A percentile compares a stretch with the other conserved stretches of the same genome.
These are phyloP conservation scores for Ariopsis seemanni DNA, from an alignment of 2,113 vertebrate species.

Conservation along the genomic window DNA sequence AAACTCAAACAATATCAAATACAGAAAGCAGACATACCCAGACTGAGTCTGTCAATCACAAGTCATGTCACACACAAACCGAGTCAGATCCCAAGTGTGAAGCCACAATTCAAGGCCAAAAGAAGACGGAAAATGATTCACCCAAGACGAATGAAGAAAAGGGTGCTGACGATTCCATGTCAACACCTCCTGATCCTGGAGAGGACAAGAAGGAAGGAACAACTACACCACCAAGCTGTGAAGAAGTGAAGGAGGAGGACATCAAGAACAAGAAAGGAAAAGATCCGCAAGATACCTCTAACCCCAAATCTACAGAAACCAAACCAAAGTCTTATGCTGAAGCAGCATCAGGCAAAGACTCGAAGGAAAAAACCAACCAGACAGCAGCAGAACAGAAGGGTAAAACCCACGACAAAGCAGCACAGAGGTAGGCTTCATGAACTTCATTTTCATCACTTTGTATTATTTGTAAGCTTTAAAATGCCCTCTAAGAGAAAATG, in stretches of 20 bases:
- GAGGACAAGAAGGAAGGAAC: conserved; percentile 7
- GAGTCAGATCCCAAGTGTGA: conserved; percentile 32
- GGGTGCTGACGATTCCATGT: background rate
- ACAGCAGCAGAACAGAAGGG: background rate
- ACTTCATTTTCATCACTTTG: background rate
- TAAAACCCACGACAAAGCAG: background rate
- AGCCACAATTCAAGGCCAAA: background rate
- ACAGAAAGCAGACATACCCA: conserved; percentile 41
- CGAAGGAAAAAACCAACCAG: background rate
- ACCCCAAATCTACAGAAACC: background rate
- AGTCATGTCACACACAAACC: conserved; percentile 61
- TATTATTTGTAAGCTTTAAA: background rate
- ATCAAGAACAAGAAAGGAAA: conserved; percentile 22
- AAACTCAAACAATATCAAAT: conserved; percentile 53
- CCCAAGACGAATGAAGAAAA: background rate
- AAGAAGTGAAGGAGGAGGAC: conserved; percentile 12
- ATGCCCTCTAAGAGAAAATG: background rate
- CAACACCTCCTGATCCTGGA: conserved; percentile 2
- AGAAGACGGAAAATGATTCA: background rate
- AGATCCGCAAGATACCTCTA: background rate
- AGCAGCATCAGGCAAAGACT: conserved; percentile 11
- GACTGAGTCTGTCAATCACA: conserved; percentile 36
- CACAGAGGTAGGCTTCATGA: conserved; percentile 21
- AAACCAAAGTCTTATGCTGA: conserved; percentile 29
- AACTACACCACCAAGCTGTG: background rate